Percentiles rank a stretch among this genome's conserved stretches.
Conservation (phyloP, 2,888 invertebrate species). For the Volucella inflata region DNA sequence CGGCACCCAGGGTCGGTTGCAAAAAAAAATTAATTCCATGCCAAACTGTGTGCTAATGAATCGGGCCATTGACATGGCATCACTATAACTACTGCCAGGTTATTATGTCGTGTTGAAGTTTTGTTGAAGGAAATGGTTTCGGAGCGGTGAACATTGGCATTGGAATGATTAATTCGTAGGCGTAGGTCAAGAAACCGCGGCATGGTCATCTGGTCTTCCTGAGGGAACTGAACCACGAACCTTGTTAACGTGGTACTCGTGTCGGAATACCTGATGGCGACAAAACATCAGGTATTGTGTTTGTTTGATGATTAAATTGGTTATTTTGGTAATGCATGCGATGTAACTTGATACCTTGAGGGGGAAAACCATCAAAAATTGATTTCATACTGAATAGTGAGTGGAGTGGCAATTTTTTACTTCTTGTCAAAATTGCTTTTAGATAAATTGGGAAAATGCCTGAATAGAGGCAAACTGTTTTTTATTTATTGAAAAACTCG, state of each 20-base stretch:
- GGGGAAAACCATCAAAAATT: constrained; percentile 7
- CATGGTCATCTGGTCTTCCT: neutral
- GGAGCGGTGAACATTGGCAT: neutral
- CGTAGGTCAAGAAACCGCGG: constrained; percentile 33
- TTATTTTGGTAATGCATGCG: neutral
- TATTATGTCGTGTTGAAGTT: constrained; percentile 4
- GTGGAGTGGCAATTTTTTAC: too few species aligned
- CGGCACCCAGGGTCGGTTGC: constrained; percentile 52
- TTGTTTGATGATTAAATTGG: constrained; percentile 46
- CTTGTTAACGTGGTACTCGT: too few species aligned
- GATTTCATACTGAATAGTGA: too few species aligned
- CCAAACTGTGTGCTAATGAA: neutral
- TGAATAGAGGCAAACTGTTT: too few species aligned
- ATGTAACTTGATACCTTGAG: constrained; percentile 16
- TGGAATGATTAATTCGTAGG: neutral
- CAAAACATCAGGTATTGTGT: neutral
- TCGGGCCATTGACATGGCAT: constrained; percentile 19
- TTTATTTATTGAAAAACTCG: too few species aligned
- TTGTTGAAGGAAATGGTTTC: constrained; percentile 33
- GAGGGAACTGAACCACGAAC: neutral
- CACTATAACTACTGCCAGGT: neutral
- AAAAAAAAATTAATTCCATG: constrained; percentile 25
- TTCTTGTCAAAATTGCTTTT: too few species aligned
- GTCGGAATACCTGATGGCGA: neutral
- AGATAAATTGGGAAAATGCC: too few species aligned